phyloP scores from a whole-genome alignment of 2,888 invertebrate species.

The Tryphoninae sp. region DNA sequence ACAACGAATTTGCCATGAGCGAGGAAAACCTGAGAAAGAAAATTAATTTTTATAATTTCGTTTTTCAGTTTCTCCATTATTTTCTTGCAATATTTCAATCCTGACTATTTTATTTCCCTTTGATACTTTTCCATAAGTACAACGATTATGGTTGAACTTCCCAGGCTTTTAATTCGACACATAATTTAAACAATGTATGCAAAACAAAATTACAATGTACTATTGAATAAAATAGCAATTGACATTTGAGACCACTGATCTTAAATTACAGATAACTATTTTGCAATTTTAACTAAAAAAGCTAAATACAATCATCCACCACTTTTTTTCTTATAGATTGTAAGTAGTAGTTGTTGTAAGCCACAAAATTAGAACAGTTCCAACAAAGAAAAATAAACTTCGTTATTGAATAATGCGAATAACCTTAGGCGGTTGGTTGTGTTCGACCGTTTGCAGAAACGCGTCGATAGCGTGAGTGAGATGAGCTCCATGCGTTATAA shows the following conservation, averaged over 20 bases:
- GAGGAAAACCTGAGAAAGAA: constrained; percentile 85
- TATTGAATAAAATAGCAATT: background rate
- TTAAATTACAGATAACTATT: background rate
- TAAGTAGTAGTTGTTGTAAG: too few species aligned
- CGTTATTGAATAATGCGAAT: constrained; percentile 62
- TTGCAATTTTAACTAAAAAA: background rate
- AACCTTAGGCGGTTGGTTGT: constrained; percentile 95
- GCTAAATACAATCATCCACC: background rate
- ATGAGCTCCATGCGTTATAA: constrained; percentile 91
- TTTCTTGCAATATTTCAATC: background rate
- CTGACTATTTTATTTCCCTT: background rate
- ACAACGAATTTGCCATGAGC: constrained; percentile 97
- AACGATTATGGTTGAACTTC: too few species aligned
- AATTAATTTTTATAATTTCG: background rate
- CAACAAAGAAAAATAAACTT: constrained; percentile 58
- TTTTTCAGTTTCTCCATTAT: constrained; percentile 8
- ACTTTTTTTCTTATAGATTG: too few species aligned
- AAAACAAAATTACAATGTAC: background rate
- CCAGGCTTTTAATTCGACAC: background rate
- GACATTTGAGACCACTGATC: background rate
- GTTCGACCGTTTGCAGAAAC: constrained; percentile 94
- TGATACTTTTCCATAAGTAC: background rate
- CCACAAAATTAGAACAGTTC: too few species aligned
- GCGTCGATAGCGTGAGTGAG: constrained; percentile 95
- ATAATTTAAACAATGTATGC: background rate